phyloP scores from a whole-genome alignment of 2,113 vertebrate species.

The Bos indicus region DNA sequence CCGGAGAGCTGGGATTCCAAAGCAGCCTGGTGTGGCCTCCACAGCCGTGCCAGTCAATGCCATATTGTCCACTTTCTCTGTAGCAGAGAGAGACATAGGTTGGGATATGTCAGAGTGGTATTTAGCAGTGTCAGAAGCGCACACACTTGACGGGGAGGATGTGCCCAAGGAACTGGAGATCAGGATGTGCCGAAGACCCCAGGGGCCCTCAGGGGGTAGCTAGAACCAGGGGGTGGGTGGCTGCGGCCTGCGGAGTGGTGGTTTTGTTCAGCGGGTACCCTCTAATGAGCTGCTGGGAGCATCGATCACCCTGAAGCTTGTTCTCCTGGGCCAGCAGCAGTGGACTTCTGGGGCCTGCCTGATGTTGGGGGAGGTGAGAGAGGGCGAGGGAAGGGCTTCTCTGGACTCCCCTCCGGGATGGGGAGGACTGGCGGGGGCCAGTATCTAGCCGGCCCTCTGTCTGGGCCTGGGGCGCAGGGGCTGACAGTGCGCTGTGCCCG shows the following conservation, averaged over 20 bases:
- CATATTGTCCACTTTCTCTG: rapidly evolving
- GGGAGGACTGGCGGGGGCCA: not conserved
- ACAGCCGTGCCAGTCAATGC: rapidly evolving
- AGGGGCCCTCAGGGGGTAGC: not conserved
- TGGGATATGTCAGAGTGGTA: rapidly evolving
- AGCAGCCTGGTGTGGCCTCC: not conserved
- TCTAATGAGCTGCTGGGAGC: not conserved
- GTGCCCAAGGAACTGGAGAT: not conserved
- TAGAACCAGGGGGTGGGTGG: rapidly evolving
- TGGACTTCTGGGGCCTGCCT: not conserved
- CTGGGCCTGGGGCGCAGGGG: not conserved
- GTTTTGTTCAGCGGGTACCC: not conserved
- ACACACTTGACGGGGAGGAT: not conserved
- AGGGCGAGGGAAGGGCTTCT: not conserved
- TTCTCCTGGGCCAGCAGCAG: too few species aligned
- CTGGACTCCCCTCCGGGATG: rapidly evolving
- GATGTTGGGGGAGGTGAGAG: not conserved
- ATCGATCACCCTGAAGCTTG: not conserved
- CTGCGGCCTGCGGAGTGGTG: rapidly evolving
- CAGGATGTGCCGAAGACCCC: not conserved
- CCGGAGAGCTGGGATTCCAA: not conserved
- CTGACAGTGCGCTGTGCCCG: not conserved
- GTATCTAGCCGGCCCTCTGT: not conserved
- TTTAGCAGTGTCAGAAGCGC: not conserved
- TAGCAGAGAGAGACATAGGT: not conserved